A percentile compares a stretch with the other conserved stretches of the same genome.
Conservation (phyloP, 2,888 invertebrate species). For the Neoscelio sp. region DNA sequence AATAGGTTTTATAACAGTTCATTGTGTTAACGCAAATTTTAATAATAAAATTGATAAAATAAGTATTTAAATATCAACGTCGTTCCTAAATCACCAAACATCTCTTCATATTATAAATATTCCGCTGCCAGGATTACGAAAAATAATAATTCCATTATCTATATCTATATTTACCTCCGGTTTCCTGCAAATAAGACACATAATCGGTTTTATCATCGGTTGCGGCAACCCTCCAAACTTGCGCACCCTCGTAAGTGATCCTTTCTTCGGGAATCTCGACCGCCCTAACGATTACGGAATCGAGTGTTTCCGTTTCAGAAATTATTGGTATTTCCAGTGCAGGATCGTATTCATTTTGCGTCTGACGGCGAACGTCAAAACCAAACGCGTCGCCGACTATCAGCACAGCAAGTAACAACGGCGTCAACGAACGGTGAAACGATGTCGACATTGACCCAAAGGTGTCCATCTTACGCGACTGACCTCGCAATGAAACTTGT, state of each 20-base stretch:
- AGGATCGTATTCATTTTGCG: constrained; percentile 24
- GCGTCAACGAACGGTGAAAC: constrained; percentile 18
- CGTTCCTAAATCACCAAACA: constrained; percentile 18
- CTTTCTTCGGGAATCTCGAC: constrained; percentile 78
- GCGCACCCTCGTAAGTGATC: constrained; percentile 90
- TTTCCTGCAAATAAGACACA: constrained; percentile 84
- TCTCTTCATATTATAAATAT: constrained; percentile 10
- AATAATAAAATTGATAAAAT: too few species aligned
- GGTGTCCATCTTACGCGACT: constrained; percentile 72
- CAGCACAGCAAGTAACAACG: constrained; percentile 46
- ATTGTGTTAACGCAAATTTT: too few species aligned
- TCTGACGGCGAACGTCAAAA: constrained; percentile 34
- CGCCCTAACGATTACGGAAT: constrained; percentile 71
- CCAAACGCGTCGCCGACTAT: constrained; percentile 43
- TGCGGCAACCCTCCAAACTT: constrained; percentile 89
- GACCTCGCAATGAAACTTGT: constrained; percentile 69
- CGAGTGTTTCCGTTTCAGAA: constrained; percentile 69
- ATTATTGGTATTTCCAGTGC: constrained; percentile 67
- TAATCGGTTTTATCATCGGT: constrained; percentile 84
- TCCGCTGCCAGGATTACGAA: neutral
- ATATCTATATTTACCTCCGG: constrained; percentile 84
- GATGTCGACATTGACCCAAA: constrained; percentile 38
- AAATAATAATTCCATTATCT: too few species aligned
- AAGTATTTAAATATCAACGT: too few species aligned
- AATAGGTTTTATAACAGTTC: too few species aligned